phyloP scores from a whole-genome alignment of 1,140 invertebrate genomes.

The Pseudomyrmex gracilis region DNA sequence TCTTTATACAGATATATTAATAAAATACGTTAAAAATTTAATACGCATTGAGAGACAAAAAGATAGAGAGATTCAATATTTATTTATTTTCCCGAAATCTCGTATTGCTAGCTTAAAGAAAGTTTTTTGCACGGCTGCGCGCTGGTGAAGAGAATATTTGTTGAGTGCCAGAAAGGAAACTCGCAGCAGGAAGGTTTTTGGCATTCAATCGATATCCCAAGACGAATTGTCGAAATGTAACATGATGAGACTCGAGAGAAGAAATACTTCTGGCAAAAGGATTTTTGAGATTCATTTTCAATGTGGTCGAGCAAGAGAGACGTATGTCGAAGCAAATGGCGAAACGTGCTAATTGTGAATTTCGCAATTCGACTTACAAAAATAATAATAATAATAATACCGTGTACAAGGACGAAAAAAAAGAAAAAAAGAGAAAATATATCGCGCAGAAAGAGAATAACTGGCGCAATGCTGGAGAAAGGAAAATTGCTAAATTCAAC shows the following conservation, averaged over 20 bases:
- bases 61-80: background rate
- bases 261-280: slow-evolving; percentile 14
- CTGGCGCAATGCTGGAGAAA: background rate
- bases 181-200: slow-evolving; percentile 18
- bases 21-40: background rate
- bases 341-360: background rate
- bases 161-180: slow-evolving; percentile 4
- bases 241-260: background rate
- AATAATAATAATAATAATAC: background rate
- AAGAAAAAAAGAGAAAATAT: background rate
- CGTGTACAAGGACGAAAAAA: background rate
- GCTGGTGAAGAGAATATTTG: slow-evolving; percentile 4
- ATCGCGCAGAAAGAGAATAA: background rate
- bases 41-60: background rate
- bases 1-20: no score
- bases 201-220: slow-evolving; percentile 5
- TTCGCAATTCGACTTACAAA: background rate
- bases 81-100: background rate
- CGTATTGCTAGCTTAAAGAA: background rate
- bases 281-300: background rate
- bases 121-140: background rate
- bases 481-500: background rate
- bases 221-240: slow-evolving; percentile 22
- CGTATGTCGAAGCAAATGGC: background rate
- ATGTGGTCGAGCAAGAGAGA: background rate